Conservation (phyloP, 2,888 invertebrate genomes). For the Cephus pulcher region DNA sequence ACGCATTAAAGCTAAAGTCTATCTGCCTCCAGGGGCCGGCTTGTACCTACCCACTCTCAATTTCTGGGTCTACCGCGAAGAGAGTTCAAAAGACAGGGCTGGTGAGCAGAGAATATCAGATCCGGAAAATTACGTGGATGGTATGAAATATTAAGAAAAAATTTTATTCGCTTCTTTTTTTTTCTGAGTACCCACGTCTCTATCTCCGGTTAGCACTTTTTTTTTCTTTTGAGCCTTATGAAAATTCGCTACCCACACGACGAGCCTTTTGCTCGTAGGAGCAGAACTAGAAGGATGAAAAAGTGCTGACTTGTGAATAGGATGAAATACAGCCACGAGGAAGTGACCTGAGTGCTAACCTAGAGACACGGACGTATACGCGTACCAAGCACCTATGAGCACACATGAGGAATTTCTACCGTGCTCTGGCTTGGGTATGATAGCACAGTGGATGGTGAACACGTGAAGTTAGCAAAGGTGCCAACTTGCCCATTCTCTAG, state of each 20-base stretch:
- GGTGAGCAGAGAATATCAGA: background rate
- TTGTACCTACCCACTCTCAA: background rate
- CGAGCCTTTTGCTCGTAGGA: background rate
- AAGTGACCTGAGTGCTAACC: background rate
- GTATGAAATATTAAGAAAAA: background rate
- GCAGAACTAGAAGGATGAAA: background rate
- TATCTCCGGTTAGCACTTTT: background rate
- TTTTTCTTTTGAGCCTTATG: background rate
- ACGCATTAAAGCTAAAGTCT: constrained; percentile 50
- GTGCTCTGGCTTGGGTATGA: background rate
- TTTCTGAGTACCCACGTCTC: background rate
- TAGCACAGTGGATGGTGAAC: constrained; percentile 5
- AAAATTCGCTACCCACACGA: background rate
- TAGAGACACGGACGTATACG: background rate
- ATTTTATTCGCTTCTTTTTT: background rate
- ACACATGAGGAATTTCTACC: background rate
- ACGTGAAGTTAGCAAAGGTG: constrained; percentile 53
- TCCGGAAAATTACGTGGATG: background rate
- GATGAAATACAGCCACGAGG: background rate
- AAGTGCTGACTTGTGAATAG: background rate
- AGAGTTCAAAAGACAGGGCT: background rate
- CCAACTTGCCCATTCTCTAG: constrained; percentile 44
- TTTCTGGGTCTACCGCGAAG: background rate
- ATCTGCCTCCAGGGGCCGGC: constrained; percentile 36
- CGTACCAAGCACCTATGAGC: background rate